Evolutionary conservation across 2,888 invertebrate species (phyloP).

Genomic region (Orchesella flavescens): DNA sequence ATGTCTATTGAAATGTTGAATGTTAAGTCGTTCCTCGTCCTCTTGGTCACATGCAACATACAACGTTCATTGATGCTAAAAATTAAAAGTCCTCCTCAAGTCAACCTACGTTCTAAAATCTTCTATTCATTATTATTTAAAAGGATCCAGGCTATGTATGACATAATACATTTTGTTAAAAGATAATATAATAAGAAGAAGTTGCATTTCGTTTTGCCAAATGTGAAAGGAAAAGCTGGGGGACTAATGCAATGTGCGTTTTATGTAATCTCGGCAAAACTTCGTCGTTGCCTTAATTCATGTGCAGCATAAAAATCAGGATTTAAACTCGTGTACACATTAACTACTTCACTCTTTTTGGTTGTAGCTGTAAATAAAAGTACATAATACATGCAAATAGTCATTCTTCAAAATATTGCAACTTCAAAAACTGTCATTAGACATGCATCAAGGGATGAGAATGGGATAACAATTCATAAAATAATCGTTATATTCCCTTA

Average conservation of each 20-base stretch:
- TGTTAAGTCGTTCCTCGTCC: constrained; percentile 25
- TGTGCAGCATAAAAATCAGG: constrained; percentile 20
- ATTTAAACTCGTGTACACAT: too few relatives aligned
- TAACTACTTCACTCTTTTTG: background rate
- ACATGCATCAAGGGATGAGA: constrained; percentile 29
- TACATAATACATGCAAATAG: background rate
- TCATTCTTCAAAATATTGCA: constrained; percentile 4
- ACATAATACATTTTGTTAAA: constrained; percentile 22
- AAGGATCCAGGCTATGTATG: background rate
- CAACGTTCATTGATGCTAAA: too few relatives aligned
- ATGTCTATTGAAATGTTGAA: background rate
- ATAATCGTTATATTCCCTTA: constrained; percentile 38
- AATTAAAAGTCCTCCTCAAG: too few relatives aligned
- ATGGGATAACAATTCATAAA: constrained; percentile 30
- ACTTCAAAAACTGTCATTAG: constrained; percentile 26
- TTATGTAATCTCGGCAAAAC: background rate
- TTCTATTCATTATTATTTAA: background rate
- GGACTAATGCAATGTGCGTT: constrained; percentile 17
- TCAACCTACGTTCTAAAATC: constrained; percentile 1
- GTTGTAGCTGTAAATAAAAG: background rate
- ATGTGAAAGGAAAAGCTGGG: constrained; percentile 37
- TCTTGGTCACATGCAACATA: constrained; percentile 14
- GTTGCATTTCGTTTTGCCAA: background rate
- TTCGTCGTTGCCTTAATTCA: background rate
- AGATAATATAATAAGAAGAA: background rate